A percentile compares a stretch with the other conserved stretches of the same genome.
Evolutionary conservation across 2,113 vertebrate species (phyloP).

Genomic region (Oncorhynchus clarkii): DNA sequence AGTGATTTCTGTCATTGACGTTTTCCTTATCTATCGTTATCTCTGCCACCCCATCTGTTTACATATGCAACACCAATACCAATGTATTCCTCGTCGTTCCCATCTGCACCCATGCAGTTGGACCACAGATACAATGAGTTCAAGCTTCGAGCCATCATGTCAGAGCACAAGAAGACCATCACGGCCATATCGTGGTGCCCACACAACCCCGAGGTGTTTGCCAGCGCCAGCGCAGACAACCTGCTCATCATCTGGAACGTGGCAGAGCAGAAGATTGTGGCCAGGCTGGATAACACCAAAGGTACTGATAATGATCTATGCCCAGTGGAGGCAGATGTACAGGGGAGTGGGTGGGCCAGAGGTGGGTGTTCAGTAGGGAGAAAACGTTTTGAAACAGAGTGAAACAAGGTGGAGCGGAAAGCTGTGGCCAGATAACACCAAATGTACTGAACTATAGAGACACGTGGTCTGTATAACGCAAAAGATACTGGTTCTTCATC

Average conservation of each 20-base stretch:
- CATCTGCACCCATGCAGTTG: conserved; percentile 69
- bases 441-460: no score
- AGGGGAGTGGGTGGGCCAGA: background rate
- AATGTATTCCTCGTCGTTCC: no score
- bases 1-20: background rate
- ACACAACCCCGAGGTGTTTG: conserved; percentile 89
- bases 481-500: no score
- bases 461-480: no score
- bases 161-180: conserved; percentile 98
- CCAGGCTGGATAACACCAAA: conserved; percentile 90
- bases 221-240: conserved; percentile 88
- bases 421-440: no score
- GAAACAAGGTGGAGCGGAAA: no score
- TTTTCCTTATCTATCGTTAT: no score
- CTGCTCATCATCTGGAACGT: conserved; percentile 96
- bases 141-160: conserved; percentile 94
- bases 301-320: conserved; percentile 65
- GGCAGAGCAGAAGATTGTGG: conserved; percentile 86
- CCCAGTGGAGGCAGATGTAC: background rate
- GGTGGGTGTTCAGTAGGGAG: no score
- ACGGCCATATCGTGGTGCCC: conserved; percentile 97
- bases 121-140: conserved; percentile 95
- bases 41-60: no score
- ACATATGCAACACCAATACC: no score
- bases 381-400: no score